A percentile compares a stretch with the other conserved stretches of the same genome.
Conservation (phyloP, 2,113 vertebrate genomes). For the Camelus dromedarius region DNA sequence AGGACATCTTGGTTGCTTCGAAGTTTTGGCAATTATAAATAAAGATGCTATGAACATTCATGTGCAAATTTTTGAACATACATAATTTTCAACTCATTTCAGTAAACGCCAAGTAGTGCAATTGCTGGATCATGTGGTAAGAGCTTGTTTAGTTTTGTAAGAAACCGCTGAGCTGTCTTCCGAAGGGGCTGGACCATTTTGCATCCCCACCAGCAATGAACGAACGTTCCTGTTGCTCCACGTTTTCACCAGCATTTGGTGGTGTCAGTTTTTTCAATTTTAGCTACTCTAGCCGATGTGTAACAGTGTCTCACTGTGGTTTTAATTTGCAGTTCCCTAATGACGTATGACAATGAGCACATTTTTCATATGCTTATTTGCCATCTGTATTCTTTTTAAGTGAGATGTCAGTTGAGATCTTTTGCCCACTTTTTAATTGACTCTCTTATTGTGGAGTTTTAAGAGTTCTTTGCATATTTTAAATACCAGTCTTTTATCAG, state of each 20-base stretch:
- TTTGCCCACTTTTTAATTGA: not conserved
- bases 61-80: not conserved
- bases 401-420: not conserved
- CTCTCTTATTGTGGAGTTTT: conserved; percentile 19
- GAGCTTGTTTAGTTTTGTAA: not conserved
- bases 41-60: not conserved
- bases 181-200: not conserved
- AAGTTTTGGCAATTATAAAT: not conserved
- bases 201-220: not conserved
- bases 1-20: not conserved
- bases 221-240: not conserved
- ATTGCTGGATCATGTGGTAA: not conserved
- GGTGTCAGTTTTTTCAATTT: not conserved
- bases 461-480: not conserved
- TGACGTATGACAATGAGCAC: not conserved
- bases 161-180: not conserved
- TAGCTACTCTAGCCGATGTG: not conserved
- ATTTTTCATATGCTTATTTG: not conserved
- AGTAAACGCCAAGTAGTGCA: not conserved
- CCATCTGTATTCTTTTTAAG: not conserved
- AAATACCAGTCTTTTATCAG: not conserved
- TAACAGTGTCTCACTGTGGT: not conserved
- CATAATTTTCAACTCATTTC: not conserved
- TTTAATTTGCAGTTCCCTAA: not conserved
- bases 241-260: not conserved